Percentiles rank a stretch among this genome's conserved stretches.
These are phyloP conservation scores for Pseudochromis fuscus DNA, from an alignment of 2,797 vertebrate genomes.

Conservation along the genomic window DNA sequence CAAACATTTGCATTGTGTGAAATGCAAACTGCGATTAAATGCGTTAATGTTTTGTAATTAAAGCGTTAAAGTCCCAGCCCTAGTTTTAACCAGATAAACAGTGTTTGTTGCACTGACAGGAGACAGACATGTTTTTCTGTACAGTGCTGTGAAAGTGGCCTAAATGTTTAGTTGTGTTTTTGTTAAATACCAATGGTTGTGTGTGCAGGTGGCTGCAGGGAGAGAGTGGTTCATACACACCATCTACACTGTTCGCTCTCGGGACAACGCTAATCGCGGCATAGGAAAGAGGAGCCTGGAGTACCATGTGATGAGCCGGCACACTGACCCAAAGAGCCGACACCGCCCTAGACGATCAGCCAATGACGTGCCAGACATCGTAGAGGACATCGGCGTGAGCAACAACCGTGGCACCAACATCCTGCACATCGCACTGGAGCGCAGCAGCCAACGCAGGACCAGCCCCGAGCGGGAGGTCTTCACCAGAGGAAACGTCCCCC, in stretches of 20 bases:
- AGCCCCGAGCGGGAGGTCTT: slow-evolving; percentile 73
- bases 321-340: slow-evolving; percentile 38
- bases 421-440: slow-evolving; percentile 83
- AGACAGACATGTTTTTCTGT: too few species aligned
- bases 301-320: slow-evolving; percentile 68
- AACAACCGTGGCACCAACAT: slow-evolving; percentile 87
- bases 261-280: slow-evolving; percentile 82
- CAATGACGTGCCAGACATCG: slow-evolving; percentile 48
- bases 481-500: slow-evolving; percentile 79
- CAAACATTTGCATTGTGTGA: too few species aligned
- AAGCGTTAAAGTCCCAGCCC: too few species aligned
- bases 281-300: slow-evolving; percentile 87
- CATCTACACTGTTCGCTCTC: slow-evolving; percentile 84
- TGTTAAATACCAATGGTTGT: slow-evolving; percentile 7
- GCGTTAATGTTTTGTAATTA: too few species aligned
- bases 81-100: too few species aligned
- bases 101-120: background rate
- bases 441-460: slow-evolving; percentile 68
- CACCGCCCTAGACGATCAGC: slow-evolving; percentile 54
- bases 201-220: slow-evolving; percentile 84
- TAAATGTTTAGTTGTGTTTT: background rate
- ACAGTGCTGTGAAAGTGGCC: background rate
- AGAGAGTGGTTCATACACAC: slow-evolving; percentile 87
- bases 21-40: too few species aligned
- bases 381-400: slow-evolving; percentile 76